phyloP scores from a whole-genome alignment of 2,888 invertebrate species.

The Salticus scenicus region DNA sequence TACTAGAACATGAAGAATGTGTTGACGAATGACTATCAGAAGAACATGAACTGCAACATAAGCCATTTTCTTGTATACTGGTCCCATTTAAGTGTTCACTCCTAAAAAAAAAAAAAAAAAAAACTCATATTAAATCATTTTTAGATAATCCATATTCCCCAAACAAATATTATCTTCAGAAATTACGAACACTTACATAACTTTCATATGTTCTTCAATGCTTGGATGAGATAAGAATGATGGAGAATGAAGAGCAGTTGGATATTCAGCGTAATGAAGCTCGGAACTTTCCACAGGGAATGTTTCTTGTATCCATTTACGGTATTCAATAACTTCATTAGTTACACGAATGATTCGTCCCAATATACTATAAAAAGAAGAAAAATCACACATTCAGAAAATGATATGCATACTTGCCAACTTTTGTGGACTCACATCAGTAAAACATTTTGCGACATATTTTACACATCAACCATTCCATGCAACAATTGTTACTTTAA shows the following conservation, averaged over 20 bases:
- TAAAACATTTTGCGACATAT: no score
- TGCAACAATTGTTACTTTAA: no score
- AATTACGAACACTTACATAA: slow-evolving; percentile 4
- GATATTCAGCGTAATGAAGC: slow-evolving; percentile 23
- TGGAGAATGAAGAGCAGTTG: slow-evolving; percentile 27
- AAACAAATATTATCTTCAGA: no score
- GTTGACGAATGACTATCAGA: slow-evolving; percentile 64
- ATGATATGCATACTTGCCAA: no score
- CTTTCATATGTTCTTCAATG: slow-evolving; percentile 40
- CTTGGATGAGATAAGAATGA: slow-evolving; percentile 2
- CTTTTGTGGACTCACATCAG: no score
- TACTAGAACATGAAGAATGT: slow-evolving; percentile 60
- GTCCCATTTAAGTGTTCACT: slow-evolving; percentile 40
- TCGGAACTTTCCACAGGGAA: slow-evolving; percentile 75
- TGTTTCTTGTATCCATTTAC: slow-evolving; percentile 81
- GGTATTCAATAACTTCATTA: slow-evolving; percentile 89
- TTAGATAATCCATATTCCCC: no score
- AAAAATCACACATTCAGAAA: no score
- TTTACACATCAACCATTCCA: no score
- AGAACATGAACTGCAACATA: slow-evolving; percentile 55
- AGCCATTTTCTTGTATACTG: slow-evolving; percentile 35
- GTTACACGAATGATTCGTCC: slow-evolving; percentile 94
- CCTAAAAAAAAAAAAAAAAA: not conserved
- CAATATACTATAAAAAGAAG: slow-evolving; percentile 80
- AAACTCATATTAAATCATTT: no score